A percentile compares a stretch with the other conserved stretches of the same genome.
These are phyloP conservation scores for Alectoris magna DNA, from an alignment of 2,797 vertebrate species.

Conservation along the genomic window DNA sequence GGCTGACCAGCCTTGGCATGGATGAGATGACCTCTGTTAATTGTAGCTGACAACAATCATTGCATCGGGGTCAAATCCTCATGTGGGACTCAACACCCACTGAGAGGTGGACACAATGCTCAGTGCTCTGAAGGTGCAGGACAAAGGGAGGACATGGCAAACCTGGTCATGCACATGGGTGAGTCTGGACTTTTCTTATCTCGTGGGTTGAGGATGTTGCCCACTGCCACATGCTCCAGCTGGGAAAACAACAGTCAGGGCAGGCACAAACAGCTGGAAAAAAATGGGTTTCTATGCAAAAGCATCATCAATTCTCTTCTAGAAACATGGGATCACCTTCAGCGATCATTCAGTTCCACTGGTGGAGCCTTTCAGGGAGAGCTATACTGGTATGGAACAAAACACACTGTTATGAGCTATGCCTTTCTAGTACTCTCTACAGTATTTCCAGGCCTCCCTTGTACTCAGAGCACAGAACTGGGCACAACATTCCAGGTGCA, in stretches of 20 bases:
- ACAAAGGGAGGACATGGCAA: neutral
- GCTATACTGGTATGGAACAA: neutral
- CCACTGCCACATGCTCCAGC: rapidly evolving
- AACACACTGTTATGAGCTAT: neutral
- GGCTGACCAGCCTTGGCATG: neutral
- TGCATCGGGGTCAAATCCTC: neutral
- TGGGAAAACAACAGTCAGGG: neutral
- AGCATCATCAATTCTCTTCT: neutral
- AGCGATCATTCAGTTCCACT: neutral
- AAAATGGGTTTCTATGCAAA: neutral
- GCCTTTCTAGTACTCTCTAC: neutral
- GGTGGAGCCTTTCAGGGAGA: neutral
- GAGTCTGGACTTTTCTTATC: neutral
- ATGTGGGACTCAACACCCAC: rapidly evolving
- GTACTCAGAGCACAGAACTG: neutral
- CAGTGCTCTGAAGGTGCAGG: neutral
- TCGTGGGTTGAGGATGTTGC: neutral
- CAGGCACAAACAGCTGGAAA: neutral
- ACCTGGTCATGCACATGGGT: neutral
- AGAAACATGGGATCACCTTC: neutral
- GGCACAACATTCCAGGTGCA: neutral
- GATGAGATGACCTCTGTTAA: constrained; percentile 16
- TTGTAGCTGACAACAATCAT: neutral
- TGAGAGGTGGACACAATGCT: neutral
- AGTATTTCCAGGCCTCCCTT: neutral